Conservation (phyloP, 2,888 invertebrate genomes). For the Mythimna impura region DNA sequence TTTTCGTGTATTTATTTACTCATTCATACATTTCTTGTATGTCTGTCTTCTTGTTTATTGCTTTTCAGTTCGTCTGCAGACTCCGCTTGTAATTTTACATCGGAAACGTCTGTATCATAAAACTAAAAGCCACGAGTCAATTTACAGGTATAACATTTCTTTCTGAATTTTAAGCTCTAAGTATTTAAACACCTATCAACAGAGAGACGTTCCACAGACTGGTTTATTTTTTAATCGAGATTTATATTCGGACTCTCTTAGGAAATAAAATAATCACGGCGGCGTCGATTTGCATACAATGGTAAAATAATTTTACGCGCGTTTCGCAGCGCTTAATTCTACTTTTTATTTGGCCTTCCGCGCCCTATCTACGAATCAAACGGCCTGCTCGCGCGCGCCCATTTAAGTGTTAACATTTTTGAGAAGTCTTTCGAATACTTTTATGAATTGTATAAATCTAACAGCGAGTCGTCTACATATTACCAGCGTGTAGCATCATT, state of each 20-base stretch:
- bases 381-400: constrained; percentile 81
- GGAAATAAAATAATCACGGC: constrained; percentile 91
- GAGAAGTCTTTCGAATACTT: constrained; percentile 72
- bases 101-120: constrained; percentile 71
- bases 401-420: constrained; percentile 89
- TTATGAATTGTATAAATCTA: constrained; percentile 68
- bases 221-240: constrained; percentile 86
- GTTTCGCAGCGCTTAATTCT: constrained; percentile 90
- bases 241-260: constrained; percentile 88
- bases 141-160: constrained; percentile 59
- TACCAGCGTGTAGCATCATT: constrained; percentile 28
- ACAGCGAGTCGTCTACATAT: constrained; percentile 38
- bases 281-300: constrained; percentile 90
- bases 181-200: constrained; percentile 82
- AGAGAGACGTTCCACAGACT: constrained; percentile 77
- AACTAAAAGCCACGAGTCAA: constrained; percentile 67
- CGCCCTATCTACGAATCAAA: constrained; percentile 90
- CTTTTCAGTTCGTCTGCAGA: constrained; percentile 65
- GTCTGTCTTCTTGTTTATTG: constrained; percentile 76
- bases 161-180: constrained; percentile 62
- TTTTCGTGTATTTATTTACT: constrained; percentile 83
- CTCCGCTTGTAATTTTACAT: constrained; percentile 61
- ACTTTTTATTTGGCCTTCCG: constrained; percentile 89
- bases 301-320: constrained; percentile 91
- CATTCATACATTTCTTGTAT: constrained; percentile 82